A percentile compares a stretch with the other conserved stretches of the same genome.
These are phyloP conservation scores for Rhinoderma darwinii DNA, from an alignment of 2,113 vertebrate genomes.

Conservation along the genomic window DNA sequence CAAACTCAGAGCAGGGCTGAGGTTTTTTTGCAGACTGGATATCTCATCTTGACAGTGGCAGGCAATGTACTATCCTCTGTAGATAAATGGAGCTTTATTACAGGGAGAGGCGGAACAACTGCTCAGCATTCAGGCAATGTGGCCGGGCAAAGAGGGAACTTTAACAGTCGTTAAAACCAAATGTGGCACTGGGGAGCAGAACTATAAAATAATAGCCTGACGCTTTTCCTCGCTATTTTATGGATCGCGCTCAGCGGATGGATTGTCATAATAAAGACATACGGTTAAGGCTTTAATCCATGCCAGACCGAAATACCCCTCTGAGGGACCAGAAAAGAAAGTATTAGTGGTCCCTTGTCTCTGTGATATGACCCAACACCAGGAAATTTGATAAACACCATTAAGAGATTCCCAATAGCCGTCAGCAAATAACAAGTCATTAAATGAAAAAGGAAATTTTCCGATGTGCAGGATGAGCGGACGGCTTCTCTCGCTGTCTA, in stretches of 20 bases:
- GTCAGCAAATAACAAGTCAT: slow-evolving; percentile 48
- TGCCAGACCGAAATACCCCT: slow-evolving; percentile 34
- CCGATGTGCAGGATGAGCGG: not conserved
- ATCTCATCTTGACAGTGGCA: slow-evolving; percentile 17
- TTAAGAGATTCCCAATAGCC: slow-evolving; percentile 44
- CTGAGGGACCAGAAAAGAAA: slow-evolving; percentile 7
- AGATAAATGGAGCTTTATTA: slow-evolving; percentile 49
- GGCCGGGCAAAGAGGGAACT: slow-evolving; percentile 45
- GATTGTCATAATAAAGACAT: slow-evolving; percentile 59
- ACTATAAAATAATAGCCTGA: slow-evolving; percentile 57
- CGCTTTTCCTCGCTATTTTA: slow-evolving; percentile 54
- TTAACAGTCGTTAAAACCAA: slow-evolving; percentile 55
- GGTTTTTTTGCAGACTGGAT: not conserved
- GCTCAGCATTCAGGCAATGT: slow-evolving; percentile 49
- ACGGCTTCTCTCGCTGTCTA: not conserved
- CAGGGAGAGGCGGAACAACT: slow-evolving; percentile 16
- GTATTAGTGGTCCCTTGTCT: slow-evolving; percentile 30
- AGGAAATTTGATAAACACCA: slow-evolving; percentile 43
- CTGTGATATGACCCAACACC: slow-evolving; percentile 43
- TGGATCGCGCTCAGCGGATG: slow-evolving; percentile 50
- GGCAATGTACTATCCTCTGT: slow-evolving; percentile 1
- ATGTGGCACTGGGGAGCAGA: slow-evolving; percentile 50
- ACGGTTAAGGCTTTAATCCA: slow-evolving; percentile 54
- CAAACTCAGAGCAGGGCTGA: not conserved
- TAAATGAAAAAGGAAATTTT: slow-evolving; percentile 21